Conservation (phyloP, 2,888 invertebrate species). For the Antheraea assamensis region DNA sequence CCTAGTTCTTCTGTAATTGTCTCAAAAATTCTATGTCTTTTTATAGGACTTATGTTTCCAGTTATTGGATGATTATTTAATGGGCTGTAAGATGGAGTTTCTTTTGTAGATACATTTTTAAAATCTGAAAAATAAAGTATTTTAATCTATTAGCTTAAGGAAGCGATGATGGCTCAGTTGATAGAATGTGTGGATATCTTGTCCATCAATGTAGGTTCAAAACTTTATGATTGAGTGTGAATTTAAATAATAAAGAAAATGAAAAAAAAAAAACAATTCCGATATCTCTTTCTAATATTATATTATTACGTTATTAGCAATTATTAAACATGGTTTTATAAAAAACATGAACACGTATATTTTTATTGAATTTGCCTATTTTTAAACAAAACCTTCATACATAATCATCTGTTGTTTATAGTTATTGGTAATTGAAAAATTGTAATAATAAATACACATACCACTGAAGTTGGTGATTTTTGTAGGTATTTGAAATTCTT, state of each 20-base stretch:
- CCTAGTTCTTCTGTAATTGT: slow-evolving; percentile 65
- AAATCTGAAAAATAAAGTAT: not conserved
- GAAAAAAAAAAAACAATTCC: too few species aligned
- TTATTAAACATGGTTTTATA: too few species aligned
- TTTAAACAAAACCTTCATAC: not conserved
- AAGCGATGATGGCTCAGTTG: too few species aligned
- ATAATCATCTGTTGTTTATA: not conserved
- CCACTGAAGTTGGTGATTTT: slow-evolving; percentile 52
- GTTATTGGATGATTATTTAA: slow-evolving; percentile 41
- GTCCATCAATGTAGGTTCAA: too few species aligned
- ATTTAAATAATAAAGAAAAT: too few species aligned
- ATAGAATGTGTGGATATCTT: too few species aligned
- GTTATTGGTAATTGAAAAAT: not conserved
- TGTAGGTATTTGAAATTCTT: slow-evolving; percentile 42
- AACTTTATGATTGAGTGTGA: too few species aligned
- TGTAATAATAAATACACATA: slow-evolving; percentile 36
- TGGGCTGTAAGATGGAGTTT: slow-evolving; percentile 4
- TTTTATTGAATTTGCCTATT: too few species aligned
- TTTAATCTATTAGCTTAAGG: not conserved
- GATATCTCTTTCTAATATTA: too few species aligned
- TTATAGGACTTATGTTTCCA: slow-evolving; percentile 44
- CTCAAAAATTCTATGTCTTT: slow-evolving; percentile 56
- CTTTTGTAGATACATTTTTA: not conserved
- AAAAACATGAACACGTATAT: too few species aligned
- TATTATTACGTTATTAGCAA: too few species aligned